Percentiles rank a stretch among this genome's conserved stretches.
Evolutionary conservation across 2,113 vertebrate genomes (phyloP).

Genomic region (Tenebrosternarchus preto): DNA sequence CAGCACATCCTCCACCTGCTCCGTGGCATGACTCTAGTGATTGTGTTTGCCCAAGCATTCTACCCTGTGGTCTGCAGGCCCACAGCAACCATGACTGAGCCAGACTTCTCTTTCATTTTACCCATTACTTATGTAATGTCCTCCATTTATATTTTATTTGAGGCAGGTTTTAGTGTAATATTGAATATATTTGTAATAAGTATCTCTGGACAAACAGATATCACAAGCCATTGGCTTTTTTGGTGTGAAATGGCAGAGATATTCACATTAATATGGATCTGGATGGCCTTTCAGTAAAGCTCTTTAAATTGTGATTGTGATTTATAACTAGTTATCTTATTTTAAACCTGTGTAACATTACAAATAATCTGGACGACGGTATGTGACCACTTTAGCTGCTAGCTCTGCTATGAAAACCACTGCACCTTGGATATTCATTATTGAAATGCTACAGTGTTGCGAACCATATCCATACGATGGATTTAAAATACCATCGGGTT

Average conservation of each 20-base stretch:
- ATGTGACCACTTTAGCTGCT: not conserved
- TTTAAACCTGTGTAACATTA: not conserved
- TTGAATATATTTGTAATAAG: too few relatives aligned
- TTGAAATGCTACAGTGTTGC: not conserved
- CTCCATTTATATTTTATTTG: not conserved
- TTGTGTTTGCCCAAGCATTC: slow-evolving; percentile 26
- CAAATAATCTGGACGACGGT: not conserved
- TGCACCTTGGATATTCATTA: not conserved
- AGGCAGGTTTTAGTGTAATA: not conserved
- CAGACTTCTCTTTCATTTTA: not conserved
- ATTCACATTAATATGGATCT: too few relatives aligned
- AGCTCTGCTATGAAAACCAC: not conserved
- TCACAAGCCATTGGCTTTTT: too few relatives aligned
- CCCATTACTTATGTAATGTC: not conserved
- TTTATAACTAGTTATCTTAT: not conserved
- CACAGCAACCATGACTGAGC: not conserved
- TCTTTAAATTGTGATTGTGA: too few relatives aligned
- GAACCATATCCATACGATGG: too few relatives aligned
- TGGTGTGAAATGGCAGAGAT: too few relatives aligned
- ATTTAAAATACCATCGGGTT: not conserved
- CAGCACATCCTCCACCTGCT: slow-evolving; percentile 23
- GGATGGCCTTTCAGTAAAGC: not conserved
- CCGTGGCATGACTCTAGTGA: slow-evolving; percentile 35
- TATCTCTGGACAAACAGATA: too few relatives aligned
- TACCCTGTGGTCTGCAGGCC: not conserved